Percentiles rank a stretch among this genome's conserved stretches.
Conservation (phyloP, 2,113 vertebrate genomes). For the Lethenteron reissneri region DNA sequence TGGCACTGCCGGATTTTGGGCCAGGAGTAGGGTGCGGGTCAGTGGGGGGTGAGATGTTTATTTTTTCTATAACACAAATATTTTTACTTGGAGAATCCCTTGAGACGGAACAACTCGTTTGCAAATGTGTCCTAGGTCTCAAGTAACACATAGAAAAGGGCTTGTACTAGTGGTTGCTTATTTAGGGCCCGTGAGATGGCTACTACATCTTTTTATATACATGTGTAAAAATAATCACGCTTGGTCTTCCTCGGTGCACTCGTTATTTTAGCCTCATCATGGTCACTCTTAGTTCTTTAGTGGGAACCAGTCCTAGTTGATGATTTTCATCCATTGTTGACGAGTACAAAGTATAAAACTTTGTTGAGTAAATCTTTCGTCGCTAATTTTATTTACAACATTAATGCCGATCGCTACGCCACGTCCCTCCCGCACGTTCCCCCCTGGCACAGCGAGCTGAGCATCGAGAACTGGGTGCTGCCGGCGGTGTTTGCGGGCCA, state of each 20-base stretch:
- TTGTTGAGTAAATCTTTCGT: background rate
- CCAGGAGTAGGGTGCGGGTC: background rate
- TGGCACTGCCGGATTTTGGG: background rate
- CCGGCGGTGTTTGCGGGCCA: constrained; percentile 90
- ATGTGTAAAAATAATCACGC: background rate
- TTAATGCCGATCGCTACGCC: background rate
- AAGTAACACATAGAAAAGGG: too few relatives aligned
- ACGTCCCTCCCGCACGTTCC: background rate
- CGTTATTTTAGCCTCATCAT: background rate
- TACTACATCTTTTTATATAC: too few relatives aligned
- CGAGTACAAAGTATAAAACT: background rate
- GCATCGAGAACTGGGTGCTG: constrained; percentile 98
- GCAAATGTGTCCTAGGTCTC: too few relatives aligned
- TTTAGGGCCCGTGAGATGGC: too few relatives aligned
- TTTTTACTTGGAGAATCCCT: background rate
- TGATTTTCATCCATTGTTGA: background rate
- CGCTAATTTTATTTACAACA: background rate
- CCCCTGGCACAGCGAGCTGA: constrained; percentile 45
- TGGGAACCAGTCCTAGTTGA: background rate
- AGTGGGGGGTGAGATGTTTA: background rate
- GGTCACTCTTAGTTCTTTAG: background rate
- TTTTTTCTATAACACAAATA: background rate
- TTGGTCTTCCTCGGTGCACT: background rate
- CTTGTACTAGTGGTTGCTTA: too few relatives aligned
- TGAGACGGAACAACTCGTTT: background rate